Evolutionary conservation across 2,888 invertebrate species (phyloP), one percentile per base, ranked within the genome.

Genomic region (Heliconius cydno): DNA sequence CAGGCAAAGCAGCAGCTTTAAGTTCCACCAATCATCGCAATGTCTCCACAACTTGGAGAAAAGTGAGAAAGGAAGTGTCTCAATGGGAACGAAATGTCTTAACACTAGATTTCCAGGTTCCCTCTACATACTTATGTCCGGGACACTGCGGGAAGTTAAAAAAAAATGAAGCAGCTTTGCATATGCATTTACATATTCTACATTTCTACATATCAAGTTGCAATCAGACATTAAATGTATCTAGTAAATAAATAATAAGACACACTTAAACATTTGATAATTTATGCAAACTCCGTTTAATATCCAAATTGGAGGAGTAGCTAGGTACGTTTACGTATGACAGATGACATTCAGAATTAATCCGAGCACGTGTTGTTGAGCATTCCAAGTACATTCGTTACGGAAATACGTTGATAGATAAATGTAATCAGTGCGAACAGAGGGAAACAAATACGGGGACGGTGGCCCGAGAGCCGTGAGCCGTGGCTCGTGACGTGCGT

Each of bases 341-440:
- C 60, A 34, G 73, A 73, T 73, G 73, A 76, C 60, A 71, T 57
- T 71, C 52, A 10, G 25, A 70, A 79, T 78, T 65, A 76, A 68
- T 71, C 71, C 60, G 34, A 65, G 71, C 76, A 79, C 76, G 74
- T 79, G 79, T 79, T 60, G 41, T 67, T 38, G 52, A 46, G 38
- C 79, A 52, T 52, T 75, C 57, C 77, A 52, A 68, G 77, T 74
- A 73, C 30, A 52, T 74, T 70, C 57, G 68, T 74, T 72, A 57
- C 46, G 71, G 80, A 67, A 57, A 67, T 75, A 72, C 78, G 78
- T 75, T 75, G 75, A 78, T 75, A 78, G 75, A 78, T 78, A 76
- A 78, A 74, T 78, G 71, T 80, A 76, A 78, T 78, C 78, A 78
- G 75, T 76, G 71, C 52, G 46, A 78, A 71, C 75, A 60, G 41